A percentile compares a stretch with the other conserved stretches of the same genome.
Conservation (phyloP, 2,888 invertebrate species). For the Pharmacophagus antenor region DNA sequence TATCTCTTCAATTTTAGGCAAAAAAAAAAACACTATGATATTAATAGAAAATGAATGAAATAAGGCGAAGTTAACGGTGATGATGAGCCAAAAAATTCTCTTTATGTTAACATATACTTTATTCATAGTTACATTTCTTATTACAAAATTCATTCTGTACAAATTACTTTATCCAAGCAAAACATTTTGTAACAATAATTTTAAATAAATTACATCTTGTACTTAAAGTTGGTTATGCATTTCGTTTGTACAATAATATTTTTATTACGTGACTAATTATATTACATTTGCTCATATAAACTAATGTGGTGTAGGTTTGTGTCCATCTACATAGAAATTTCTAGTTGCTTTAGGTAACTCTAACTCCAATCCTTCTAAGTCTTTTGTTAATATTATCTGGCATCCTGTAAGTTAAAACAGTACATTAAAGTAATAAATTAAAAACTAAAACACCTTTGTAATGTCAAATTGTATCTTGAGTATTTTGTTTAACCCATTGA, state of each 20-base stretch:
- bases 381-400: slow-evolving; percentile 93
- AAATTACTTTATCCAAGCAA: neutral
- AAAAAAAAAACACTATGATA: too few species aligned
- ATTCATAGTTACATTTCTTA: neutral
- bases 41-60: too few species aligned
- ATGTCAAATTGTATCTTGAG: neutral
- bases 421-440: too few species aligned
- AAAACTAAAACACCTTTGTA: neutral
- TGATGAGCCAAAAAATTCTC: too few species aligned
- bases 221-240: neutral
- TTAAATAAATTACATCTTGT: neutral
- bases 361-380: slow-evolving; percentile 92
- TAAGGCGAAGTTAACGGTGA: too few species aligned
- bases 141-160: neutral
- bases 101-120: neutral
- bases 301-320: slow-evolving; percentile 95
- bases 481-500: too few species aligned
- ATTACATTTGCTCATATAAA: neutral
- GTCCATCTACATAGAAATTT: slow-evolving; percentile 99
- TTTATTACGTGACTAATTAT: neutral
- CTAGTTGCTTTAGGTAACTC: slow-evolving; percentile 92
- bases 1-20: too few species aligned
- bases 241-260: neutral
- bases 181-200: too few species aligned
- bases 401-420: slow-evolving; percentile 82